phyloP scores from a whole-genome alignment of 2,888 invertebrate species.

The Leptinotarsa juncta region DNA sequence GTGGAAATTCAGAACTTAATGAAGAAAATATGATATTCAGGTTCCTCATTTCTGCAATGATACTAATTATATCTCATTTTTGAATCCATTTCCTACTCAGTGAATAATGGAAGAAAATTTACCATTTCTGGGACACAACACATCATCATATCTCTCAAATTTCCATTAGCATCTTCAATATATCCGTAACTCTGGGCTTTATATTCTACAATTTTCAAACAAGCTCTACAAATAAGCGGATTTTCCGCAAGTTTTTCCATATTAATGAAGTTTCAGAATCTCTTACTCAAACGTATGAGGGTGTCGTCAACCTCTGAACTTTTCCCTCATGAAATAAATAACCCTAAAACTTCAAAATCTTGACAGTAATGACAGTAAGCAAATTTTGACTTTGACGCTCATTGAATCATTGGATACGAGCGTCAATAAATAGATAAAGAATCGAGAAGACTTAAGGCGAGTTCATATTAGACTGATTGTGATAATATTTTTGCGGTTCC shows the following conservation, averaged over 20 bases:
- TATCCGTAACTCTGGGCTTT: conserved; percentile 45
- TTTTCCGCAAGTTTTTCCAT: conserved; percentile 29
- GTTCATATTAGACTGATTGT: too few relatives aligned
- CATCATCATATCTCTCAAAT: conserved; percentile 53
- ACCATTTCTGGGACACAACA: conserved; percentile 58
- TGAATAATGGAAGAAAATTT: conserved; percentile 28
- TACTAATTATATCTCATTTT: too few relatives aligned
- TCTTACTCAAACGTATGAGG: not conserved
- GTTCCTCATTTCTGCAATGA: too few relatives aligned
- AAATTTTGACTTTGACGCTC: too few relatives aligned
- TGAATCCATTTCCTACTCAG: too few relatives aligned
- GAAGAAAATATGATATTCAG: too few relatives aligned
- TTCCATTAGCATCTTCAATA: conserved; percentile 49
- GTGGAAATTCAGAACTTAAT: too few relatives aligned
- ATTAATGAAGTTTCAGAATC: not conserved
- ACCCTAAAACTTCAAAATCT: not conserved
- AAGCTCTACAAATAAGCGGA: conserved; percentile 50
- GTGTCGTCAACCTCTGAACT: not conserved
- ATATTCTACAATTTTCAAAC: conserved; percentile 49
- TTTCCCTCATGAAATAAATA: not conserved
- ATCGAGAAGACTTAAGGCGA: too few relatives aligned
- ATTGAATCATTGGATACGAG: too few relatives aligned
- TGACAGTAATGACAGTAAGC: not conserved
- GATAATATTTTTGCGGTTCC: too few relatives aligned
- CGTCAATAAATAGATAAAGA: too few relatives aligned